A percentile compares a stretch with the other conserved stretches of the same genome.
Evolutionary conservation across 64 coral and sea anemone genomes (phyloP).

Genomic region (Porites lutea): DNA sequence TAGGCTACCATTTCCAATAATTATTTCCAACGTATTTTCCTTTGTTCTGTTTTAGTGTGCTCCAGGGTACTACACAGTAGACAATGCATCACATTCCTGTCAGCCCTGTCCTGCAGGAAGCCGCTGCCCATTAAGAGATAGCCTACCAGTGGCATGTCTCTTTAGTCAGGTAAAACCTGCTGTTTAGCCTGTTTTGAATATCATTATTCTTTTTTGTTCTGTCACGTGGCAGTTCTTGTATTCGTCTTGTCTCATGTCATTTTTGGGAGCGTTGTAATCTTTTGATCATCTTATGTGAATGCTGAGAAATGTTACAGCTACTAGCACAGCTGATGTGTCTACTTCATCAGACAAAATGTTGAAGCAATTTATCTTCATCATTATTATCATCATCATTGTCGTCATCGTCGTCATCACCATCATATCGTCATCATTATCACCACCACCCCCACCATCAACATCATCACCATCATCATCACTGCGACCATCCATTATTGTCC

Average conservation of each 20-base stretch:
- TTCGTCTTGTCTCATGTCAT: no score
- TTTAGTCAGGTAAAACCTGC: slow-evolving; percentile 67
- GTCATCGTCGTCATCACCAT: neutral
- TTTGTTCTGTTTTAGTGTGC: slow-evolving; percentile 51
- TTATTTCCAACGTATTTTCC: neutral
- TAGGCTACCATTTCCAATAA: no score
- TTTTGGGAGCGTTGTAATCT: no score
- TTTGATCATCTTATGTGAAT: no score
- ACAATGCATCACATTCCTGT: slow-evolving; percentile 40
- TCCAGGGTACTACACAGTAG: slow-evolving; percentile 80
- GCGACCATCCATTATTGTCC: no score
- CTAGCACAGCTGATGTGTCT: no score
- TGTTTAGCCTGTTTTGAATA: neutral
- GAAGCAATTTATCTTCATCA: no score
- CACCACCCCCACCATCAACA: no score
- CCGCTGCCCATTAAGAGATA: slow-evolving; percentile 67
- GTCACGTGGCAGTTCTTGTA: neutral
- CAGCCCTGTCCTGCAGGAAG: slow-evolving; percentile 78
- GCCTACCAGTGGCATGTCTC: slow-evolving; percentile 58
- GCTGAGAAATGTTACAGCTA: no score
- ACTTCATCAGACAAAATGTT: no score
- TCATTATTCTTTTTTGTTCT: neutral
- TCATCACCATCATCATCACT: no score
- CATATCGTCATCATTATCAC: neutral
- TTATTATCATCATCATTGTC: no score